Percentiles rank a stretch among this genome's conserved stretches.
phyloP scores from a whole-genome alignment of 2,888 invertebrate genomes.

The Eristalis pertinax region DNA sequence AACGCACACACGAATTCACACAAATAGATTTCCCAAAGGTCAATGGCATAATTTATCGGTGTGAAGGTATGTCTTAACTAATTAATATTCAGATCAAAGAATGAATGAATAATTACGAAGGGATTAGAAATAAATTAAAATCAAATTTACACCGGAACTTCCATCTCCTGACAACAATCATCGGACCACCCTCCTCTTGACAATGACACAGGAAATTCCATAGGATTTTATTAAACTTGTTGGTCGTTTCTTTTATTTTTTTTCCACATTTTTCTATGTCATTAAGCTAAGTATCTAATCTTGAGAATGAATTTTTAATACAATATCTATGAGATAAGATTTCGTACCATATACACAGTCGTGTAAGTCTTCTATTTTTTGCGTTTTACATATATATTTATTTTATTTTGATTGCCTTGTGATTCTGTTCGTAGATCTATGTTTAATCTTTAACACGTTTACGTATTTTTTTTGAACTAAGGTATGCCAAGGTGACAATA shows the following conservation, averaged over 20 bases:
- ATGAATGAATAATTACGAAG: conserved; percentile 24
- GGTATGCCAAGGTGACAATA: conserved; percentile 68
- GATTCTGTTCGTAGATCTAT: conserved; percentile 31
- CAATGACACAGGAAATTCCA: conserved; percentile 45
- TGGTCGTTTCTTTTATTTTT: conserved; percentile 1
- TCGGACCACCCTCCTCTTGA: conserved; percentile 37
- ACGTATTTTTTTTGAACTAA: conserved; percentile 34
- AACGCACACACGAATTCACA: background rate
- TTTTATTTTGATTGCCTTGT: background rate
- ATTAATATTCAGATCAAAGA: conserved; percentile 25
- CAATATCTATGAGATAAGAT: conserved; percentile 31
- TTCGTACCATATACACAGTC: background rate
- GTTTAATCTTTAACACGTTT: conserved; percentile 52
- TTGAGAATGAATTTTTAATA: conserved; percentile 9
- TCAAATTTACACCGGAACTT: conserved; percentile 1
- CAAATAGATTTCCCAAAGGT: conserved; percentile 38
- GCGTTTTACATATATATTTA: background rate
- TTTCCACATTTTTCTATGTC: background rate
- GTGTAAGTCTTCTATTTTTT: background rate
- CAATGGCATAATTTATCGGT: conserved; percentile 25
- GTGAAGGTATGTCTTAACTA: background rate
- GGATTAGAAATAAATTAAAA: conserved; percentile 25
- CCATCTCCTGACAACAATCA: background rate
- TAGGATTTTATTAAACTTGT: background rate
- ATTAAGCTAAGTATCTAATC: conserved; percentile 27